Evolutionary conservation across 2,888 invertebrate genomes (phyloP), one percentile per base, ranked within the genome.

Genomic region (Tenthredo amoena): DNA sequence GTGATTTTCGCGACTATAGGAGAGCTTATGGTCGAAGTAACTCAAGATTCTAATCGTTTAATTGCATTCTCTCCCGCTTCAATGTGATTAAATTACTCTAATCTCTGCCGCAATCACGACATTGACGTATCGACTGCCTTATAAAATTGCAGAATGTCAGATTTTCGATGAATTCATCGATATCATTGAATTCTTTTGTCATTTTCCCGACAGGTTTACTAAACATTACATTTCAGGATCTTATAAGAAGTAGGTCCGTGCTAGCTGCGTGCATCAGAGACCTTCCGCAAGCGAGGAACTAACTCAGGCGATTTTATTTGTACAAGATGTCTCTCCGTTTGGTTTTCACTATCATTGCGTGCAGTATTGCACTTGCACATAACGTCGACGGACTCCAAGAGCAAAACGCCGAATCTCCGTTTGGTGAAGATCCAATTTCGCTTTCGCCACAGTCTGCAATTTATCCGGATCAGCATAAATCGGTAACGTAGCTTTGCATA

Each of bases 71-170:
- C n/a, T 50, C 50, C 50, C n/a, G n/a, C 18, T 50, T n/a, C 6
- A 50, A 50, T 5, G 37, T 47, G 15, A 74, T 74, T 15, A 74
- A 76, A 31, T 21, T 26, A 76, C 43, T 76, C 26, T 31, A 76
- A 47, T 76, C 26, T 15, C 47, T n/a, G 5, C 9, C 7, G 7
- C 47, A 40, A 76, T 47, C 15, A 26, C 10, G 76, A 76, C 43
- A 76, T 76, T 76, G 76, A 76, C 76, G 76, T 76, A 76, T 76
- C 76, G 76, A 43, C 47, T 76, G 47, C 26, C 76, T 76, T 40
- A 10, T 76, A 31, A 76, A 47, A 47, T 26, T 47, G 10, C 6
- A 21, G 40, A 76, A 76, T 10, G 76, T n/a, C 12, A 76, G 26
- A 76, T 26, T 76, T 76, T 47, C 15, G 10, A 26, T 26, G 1